These are phyloP conservation scores for Pogonomyrmex californicus DNA, from an alignment of 1,140 invertebrate genomes.

Conservation along the genomic window DNA sequence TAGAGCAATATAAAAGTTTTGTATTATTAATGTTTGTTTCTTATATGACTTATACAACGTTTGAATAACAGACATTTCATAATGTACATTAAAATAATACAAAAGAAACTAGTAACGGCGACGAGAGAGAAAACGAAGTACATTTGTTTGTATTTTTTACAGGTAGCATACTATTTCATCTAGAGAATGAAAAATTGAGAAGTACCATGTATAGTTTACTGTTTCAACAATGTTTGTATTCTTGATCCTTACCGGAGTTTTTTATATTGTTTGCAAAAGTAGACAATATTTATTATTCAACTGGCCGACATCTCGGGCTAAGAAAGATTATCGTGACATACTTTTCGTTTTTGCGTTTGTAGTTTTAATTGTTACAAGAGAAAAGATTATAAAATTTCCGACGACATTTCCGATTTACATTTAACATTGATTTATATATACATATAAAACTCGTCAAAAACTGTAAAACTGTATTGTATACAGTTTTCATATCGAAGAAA, in stretches of 20 bases:
- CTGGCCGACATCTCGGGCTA: background rate
- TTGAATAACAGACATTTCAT: too few relatives aligned
- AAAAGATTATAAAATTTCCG: background rate
- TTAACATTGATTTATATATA: background rate
- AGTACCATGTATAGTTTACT: background rate
- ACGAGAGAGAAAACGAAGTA: background rate
- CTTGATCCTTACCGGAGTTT: background rate
- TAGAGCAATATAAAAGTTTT: background rate
- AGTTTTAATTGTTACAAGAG: background rate
- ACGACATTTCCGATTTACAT: background rate
- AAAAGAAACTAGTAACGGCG: background rate
- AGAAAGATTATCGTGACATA: background rate
- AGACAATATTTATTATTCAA: conserved; percentile 18
- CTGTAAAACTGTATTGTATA: background rate
- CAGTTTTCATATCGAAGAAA: background rate
- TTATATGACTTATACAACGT: background rate
- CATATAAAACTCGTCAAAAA: too few relatives aligned
- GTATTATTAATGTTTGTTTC: background rate
- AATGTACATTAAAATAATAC: background rate
- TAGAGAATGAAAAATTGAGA: conserved; percentile 26
- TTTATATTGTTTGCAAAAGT: conserved; percentile 21
- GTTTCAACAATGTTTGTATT: conserved; percentile 2
- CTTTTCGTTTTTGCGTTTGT: conserved; percentile 2
- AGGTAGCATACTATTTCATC: background rate
- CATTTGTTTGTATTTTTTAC: background rate